phyloP scores from a whole-genome alignment of 2,888 invertebrate genomes.

The Chymomyza amoena region DNA sequence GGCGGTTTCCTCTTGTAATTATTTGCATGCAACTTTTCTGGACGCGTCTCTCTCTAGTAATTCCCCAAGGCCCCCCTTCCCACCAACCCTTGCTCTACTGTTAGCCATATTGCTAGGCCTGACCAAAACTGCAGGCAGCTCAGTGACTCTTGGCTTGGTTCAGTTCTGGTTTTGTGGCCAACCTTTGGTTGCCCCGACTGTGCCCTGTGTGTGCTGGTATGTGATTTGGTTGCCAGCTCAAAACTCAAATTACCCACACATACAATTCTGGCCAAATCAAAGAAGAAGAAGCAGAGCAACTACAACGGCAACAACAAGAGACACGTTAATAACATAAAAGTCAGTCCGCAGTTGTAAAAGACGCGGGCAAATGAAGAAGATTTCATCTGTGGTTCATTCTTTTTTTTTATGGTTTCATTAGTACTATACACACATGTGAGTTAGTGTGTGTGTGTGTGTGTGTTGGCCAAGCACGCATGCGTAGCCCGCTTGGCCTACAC shows the following conservation, averaged over 20 bases:
- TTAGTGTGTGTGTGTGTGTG: conserved; percentile 6
- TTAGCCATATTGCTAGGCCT: not conserved
- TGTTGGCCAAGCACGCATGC: conserved; percentile 47
- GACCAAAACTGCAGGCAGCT: not conserved
- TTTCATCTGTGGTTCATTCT: conserved; percentile 65
- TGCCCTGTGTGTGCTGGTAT: conserved; percentile 26
- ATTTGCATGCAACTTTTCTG: conserved; percentile 71
- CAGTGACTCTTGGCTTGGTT: not conserved
- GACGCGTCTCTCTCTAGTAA: conserved; percentile 1
- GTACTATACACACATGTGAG: conserved; percentile 43
- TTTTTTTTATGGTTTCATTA: conserved; percentile 70
- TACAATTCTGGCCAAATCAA: conserved; percentile 41
- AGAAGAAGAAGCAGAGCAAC: conserved; percentile 14
- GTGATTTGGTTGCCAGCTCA: conserved; percentile 20
- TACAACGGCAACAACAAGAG: conserved; percentile 35
- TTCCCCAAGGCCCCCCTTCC: too few species aligned
- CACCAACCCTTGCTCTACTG: too few species aligned
- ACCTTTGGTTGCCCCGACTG: not conserved
- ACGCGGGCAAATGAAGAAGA: conserved; percentile 32
- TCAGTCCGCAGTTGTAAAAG: conserved; percentile 35
- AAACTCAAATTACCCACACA: conserved; percentile 53
- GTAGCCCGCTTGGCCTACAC: conserved; percentile 41
- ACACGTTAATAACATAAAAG: conserved; percentile 52
- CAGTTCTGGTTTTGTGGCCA: not conserved
- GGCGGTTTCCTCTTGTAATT: conserved; percentile 45